Percentiles rank a stretch among this genome's conserved stretches.
phyloP scores from a whole-genome alignment of 2,888 invertebrate species.

The Eurytoma adleriae region DNA sequence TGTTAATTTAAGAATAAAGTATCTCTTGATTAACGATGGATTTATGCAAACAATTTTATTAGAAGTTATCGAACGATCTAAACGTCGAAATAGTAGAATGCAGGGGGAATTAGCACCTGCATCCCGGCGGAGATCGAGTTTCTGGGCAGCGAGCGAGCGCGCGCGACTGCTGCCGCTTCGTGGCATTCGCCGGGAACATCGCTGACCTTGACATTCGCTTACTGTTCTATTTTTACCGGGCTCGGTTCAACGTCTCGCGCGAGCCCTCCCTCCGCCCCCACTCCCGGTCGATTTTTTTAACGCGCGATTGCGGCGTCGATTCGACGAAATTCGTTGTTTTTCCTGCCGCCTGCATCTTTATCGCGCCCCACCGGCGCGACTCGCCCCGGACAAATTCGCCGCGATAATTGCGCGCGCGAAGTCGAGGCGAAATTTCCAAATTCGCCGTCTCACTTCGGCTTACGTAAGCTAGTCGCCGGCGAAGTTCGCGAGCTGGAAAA shows the following conservation, averaged over 20 bases:
- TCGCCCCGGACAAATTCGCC: no score
- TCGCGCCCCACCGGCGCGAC: background rate
- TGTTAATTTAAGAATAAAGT: no score
- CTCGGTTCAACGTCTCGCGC: conserved; percentile 55
- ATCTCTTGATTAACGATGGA: no score
- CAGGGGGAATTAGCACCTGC: conserved; percentile 37
- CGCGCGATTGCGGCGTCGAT: conserved; percentile 39
- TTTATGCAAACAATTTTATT: no score
- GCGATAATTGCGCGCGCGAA: background rate
- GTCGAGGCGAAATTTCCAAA: conserved; percentile 19
- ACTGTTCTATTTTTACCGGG: conserved; percentile 57
- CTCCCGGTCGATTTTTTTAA: background rate
- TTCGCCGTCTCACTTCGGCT: background rate
- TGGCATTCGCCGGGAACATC: conserved; percentile 33
- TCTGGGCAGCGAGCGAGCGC: background rate
- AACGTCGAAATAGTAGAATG: conserved; percentile 29
- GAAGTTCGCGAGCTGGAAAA: no score
- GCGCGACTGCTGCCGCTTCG: conserved; percentile 12
- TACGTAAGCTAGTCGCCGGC: conserved; percentile 14
- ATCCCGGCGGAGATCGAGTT: conserved; percentile 28
- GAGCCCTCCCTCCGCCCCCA: conserved; percentile 28
- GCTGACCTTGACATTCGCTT: conserved; percentile 58
- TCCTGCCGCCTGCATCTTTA: conserved; percentile 14
- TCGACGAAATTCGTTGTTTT: conserved; percentile 51
- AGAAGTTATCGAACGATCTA: background rate